Percentiles rank a stretch among this genome's conserved stretches.
Conservation (phyloP, 2,797 vertebrate genomes). For the Anabacerthia variegaticeps region DNA sequence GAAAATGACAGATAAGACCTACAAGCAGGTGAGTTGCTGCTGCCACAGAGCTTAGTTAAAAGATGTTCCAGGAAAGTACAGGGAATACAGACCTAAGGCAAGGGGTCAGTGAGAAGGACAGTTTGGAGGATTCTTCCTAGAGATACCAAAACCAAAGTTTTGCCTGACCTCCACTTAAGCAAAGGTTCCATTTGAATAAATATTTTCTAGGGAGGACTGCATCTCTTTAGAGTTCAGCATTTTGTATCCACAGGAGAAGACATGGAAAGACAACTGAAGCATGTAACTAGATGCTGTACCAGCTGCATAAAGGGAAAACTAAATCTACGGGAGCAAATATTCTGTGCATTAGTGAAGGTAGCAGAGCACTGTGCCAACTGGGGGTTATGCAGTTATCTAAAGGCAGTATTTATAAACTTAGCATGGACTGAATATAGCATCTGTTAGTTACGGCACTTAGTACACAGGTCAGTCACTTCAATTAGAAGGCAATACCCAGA, state of each 20-base stretch:
- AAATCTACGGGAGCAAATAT: background rate
- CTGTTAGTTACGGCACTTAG: background rate
- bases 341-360: background rate
- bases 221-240: background rate
- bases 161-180: background rate
- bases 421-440: background rate
- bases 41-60: background rate
- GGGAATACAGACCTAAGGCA: background rate
- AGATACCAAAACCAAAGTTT: background rate
- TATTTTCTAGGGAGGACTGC: background rate
- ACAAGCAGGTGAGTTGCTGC: background rate
- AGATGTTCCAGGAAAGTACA: background rate
- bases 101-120: background rate
- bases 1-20: background rate
- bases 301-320: background rate
- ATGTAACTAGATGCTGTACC: background rate
- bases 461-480: background rate
- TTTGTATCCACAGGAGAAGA: background rate
- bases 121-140: background rate
- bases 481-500: background rate
- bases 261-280: background rate
- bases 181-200: background rate
- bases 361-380: background rate
- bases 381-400: background rate
- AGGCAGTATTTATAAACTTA: background rate